phyloP scores from a whole-genome alignment of 1,140 invertebrate genomes.

The Popillia japonica region DNA sequence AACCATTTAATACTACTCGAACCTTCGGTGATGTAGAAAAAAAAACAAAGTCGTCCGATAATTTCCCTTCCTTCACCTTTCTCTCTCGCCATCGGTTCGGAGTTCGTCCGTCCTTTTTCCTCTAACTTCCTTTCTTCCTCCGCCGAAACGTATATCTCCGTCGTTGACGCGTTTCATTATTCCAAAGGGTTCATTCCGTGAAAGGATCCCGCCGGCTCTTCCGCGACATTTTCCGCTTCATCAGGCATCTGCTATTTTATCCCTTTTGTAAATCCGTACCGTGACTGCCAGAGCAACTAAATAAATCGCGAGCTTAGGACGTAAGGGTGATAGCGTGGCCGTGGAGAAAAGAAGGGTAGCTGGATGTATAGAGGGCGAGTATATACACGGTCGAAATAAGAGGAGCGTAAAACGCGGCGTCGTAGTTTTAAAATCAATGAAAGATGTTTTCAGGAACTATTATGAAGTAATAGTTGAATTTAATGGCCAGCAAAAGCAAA shows the following conservation, averaged over 20 bases:
- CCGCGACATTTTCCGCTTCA: constrained; percentile 30
- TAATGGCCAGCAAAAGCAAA: too few relatives aligned
- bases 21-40: not conserved
- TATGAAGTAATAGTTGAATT: too few relatives aligned
- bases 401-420: too few relatives aligned
- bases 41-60: constrained; percentile 1
- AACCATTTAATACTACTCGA: not conserved
- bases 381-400: too few relatives aligned
- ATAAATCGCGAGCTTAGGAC: constrained; percentile 13
- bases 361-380: not conserved
- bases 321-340: constrained; percentile 1
- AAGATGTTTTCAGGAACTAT: too few relatives aligned
- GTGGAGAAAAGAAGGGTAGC: not conserved
- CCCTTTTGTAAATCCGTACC: constrained; percentile 25
- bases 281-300: constrained; percentile 25
- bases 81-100: not conserved
- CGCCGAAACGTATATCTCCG: constrained; percentile 6
- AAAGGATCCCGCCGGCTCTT: constrained; percentile 8
- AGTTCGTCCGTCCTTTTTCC: not conserved
- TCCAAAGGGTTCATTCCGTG: constrained; percentile 14
- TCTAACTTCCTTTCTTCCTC: not conserved
- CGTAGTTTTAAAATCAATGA: too few relatives aligned
- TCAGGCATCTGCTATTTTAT: constrained; percentile 28
- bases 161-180: constrained; percentile 14
- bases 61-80: not conserved